Conservation (phyloP, 2,888 invertebrate genomes). For the Drosophila phalerata region DNA sequence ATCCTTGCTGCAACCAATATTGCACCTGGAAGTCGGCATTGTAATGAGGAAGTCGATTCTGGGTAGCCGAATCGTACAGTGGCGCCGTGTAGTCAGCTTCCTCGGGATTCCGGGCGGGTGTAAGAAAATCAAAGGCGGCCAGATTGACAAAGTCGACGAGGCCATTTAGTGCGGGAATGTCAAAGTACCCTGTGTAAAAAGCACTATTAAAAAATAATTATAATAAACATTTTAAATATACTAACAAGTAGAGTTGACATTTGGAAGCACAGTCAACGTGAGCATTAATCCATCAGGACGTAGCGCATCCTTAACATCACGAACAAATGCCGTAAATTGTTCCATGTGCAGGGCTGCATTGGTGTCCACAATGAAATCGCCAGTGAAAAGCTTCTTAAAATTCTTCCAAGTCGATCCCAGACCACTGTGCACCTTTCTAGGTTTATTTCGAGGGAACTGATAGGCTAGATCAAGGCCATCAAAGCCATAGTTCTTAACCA, state of each 20-base stretch:
- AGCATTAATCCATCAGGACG: slow-evolving; percentile 89
- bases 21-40: slow-evolving; percentile 89
- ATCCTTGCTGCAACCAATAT: slow-evolving; percentile 87
- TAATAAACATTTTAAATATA: neutral
- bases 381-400: slow-evolving; percentile 91
- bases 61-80: slow-evolving; percentile 89
- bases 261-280: slow-evolving; percentile 91
- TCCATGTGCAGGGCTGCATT: slow-evolving; percentile 92
- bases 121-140: slow-evolving; percentile 92
- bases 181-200: slow-evolving; percentile 89
- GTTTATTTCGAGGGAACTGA: slow-evolving; percentile 92
- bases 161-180: slow-evolving; percentile 90
- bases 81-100: slow-evolving; percentile 92
- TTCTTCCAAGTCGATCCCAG: slow-evolving; percentile 89
- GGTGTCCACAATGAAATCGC: slow-evolving; percentile 90
- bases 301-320: slow-evolving; percentile 90
- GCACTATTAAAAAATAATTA: neutral
- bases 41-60: slow-evolving; percentile 87
- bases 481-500: slow-evolving; percentile 92
- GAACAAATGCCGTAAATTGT: slow-evolving; percentile 91
- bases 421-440: slow-evolving; percentile 90
- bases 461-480: slow-evolving; percentile 95
- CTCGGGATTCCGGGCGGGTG: slow-evolving; percentile 90
- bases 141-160: slow-evolving; percentile 92
- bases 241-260: slow-evolving; percentile 91